A percentile compares a stretch with the other conserved stretches of the same genome.
These are phyloP conservation scores for Ptychadena robeensis DNA, from an alignment of 2,797 vertebrate species.

Conservation along the genomic window DNA sequence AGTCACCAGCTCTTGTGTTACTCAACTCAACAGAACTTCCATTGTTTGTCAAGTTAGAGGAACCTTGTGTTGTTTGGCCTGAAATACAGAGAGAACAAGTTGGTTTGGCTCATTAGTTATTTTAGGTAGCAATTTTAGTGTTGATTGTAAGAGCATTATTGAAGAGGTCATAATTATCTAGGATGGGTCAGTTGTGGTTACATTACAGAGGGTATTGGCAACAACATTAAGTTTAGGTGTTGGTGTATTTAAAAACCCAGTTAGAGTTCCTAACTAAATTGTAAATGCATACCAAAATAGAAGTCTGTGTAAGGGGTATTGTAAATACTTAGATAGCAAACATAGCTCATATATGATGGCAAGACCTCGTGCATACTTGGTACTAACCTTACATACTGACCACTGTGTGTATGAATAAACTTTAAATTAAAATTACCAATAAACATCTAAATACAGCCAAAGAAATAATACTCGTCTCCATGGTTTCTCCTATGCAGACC, in stretches of 20 bases:
- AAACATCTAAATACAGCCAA: no score
- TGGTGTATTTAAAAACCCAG: background rate
- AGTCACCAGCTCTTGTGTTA: constrained; percentile 6
- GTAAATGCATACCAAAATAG: no score
- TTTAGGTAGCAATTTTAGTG: background rate
- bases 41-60: constrained; percentile 17
- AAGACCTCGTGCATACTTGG: no score
- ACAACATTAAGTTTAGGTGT: background rate
- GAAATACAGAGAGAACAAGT: constrained; percentile 38
- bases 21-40: constrained; percentile 12
- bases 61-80: constrained; percentile 11
- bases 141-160: background rate
- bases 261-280: no score
- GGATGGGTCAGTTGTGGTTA: background rate
- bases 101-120: constrained; percentile 16
- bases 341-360: no score
- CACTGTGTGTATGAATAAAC: no score
- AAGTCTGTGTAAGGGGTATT: no score
- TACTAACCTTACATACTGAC: no score
- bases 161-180: background rate
- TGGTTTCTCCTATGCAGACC: no score
- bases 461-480: no score
- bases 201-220: background rate
- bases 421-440: no score
- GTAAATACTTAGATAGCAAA: no score